Percentiles rank a stretch among this genome's conserved stretches.
Conservation (phyloP, 2,888 invertebrate species). For the Hemithea aestivaria region DNA sequence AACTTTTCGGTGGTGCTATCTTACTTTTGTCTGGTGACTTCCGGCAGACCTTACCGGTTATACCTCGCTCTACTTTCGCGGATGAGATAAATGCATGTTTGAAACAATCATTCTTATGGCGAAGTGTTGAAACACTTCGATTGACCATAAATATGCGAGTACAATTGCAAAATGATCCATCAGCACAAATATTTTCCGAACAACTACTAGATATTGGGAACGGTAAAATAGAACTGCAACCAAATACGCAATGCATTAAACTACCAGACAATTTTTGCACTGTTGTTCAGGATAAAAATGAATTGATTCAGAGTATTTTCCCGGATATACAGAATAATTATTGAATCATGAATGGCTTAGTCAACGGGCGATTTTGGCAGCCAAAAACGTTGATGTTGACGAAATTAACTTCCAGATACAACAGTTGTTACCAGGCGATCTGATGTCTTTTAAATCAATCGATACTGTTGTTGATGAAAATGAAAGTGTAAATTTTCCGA, state of each 20-base stretch:
- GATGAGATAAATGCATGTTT: constrained; percentile 2
- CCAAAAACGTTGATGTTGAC: constrained; percentile 22
- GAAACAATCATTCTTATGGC: neutral
- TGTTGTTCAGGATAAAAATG: too few species aligned
- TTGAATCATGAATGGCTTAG: constrained; percentile 25
- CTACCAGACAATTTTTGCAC: too few species aligned
- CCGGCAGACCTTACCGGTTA: neutral
- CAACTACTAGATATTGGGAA: too few species aligned
- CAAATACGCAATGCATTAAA: too few species aligned
- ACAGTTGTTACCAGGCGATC: constrained; percentile 29
- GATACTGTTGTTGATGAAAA: constrained; percentile 18
- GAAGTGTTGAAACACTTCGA: neutral
- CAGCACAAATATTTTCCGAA: too few species aligned
- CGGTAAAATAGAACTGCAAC: too few species aligned
- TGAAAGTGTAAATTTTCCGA: neutral
- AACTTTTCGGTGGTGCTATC: too few species aligned
- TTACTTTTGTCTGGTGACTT: too few species aligned
- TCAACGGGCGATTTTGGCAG: constrained; percentile 27
- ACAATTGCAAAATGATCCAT: neutral
- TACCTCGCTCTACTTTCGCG: neutral
- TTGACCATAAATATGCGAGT: constrained; percentile 1
- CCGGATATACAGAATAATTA: too few species aligned
- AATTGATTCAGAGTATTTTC: too few species aligned
- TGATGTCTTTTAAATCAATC: constrained; percentile 35
- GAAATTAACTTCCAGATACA: constrained; percentile 31